phyloP scores from a whole-genome alignment of 2,888 invertebrate genomes.

The Brachypalpus laphriformis region DNA sequence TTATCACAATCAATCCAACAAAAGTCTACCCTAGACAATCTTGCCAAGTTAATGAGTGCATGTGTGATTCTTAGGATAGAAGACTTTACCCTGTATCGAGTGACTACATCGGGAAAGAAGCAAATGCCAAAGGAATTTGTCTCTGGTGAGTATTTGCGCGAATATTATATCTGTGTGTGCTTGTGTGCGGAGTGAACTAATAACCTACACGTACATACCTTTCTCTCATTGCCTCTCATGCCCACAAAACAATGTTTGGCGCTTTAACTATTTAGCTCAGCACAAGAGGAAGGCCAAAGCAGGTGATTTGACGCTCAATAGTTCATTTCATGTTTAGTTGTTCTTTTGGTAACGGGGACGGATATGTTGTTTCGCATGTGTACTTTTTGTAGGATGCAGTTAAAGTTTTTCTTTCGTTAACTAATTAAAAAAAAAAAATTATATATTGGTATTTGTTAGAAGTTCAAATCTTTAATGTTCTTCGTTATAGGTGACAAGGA shows the following conservation, averaged over 20 bases:
- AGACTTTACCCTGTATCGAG: conserved; percentile 94
- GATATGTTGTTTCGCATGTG: conserved; percentile 43
- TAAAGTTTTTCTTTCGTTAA: not conserved
- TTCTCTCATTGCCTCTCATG: conserved; percentile 54
- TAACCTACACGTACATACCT: conserved; percentile 12
- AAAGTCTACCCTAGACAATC: conserved; percentile 86
- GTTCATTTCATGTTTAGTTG: conserved; percentile 60
- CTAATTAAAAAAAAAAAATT: not conserved
- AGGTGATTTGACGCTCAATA: conserved; percentile 80
- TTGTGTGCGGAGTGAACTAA: not conserved
- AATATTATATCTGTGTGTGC: not conserved
- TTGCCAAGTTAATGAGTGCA: conserved; percentile 95
- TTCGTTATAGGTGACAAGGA: conserved; percentile 87
- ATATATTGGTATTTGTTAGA: no score
- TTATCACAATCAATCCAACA: conserved; percentile 86
- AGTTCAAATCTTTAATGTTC: no score
- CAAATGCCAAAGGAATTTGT: conserved; percentile 91
- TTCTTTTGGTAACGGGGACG: not conserved
- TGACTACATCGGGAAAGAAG: conserved; percentile 90
- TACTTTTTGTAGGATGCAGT: conserved; percentile 15
- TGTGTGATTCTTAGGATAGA: conserved; percentile 95
- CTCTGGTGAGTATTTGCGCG: conserved; percentile 84
- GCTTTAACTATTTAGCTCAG: conserved; percentile 82
- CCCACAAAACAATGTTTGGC: conserved; percentile 69
- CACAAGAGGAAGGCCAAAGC: conserved; percentile 84